Evolutionary conservation across 1,140 invertebrate genomes (phyloP).

Genomic region (Cheumatopsyche charites): DNA sequence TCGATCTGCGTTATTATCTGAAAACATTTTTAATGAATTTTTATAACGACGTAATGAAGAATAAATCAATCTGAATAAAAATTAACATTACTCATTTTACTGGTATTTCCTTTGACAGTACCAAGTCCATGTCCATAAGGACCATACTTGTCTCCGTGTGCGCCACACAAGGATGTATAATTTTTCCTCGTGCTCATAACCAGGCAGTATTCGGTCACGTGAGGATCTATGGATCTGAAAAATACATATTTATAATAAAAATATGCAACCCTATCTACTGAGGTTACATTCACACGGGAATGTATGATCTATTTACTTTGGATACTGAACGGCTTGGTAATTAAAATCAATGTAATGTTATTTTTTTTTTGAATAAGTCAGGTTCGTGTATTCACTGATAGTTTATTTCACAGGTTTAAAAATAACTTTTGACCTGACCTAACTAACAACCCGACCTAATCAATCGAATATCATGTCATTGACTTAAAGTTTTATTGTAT

Average conservation of each 20-base stretch:
- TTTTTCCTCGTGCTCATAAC: constrained; percentile 63
- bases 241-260: constrained; percentile 36
- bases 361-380: too few species aligned
- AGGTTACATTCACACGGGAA: too few species aligned
- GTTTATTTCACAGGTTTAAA: too few species aligned
- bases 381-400: too few species aligned
- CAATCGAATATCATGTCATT: too few species aligned
- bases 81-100: constrained; percentile 39
- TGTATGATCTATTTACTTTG: too few species aligned
- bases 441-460: too few species aligned
- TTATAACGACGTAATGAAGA: not conserved
- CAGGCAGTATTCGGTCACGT: constrained; percentile 64
- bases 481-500: too few species aligned
- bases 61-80: constrained; percentile 12
- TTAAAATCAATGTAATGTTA: too few species aligned
- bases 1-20: constrained; percentile 34
- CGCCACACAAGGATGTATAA: constrained; percentile 64
- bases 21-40: constrained; percentile 22
- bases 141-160: constrained; percentile 52
- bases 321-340: too few species aligned
- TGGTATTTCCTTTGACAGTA: constrained; percentile 35
- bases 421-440: too few species aligned
- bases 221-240: constrained; percentile 65
- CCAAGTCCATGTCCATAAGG: constrained; percentile 22
- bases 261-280: too few species aligned